Evolutionary conservation across 2,113 vertebrate species (phyloP).

Genomic region (Hucho hucho): DNA sequence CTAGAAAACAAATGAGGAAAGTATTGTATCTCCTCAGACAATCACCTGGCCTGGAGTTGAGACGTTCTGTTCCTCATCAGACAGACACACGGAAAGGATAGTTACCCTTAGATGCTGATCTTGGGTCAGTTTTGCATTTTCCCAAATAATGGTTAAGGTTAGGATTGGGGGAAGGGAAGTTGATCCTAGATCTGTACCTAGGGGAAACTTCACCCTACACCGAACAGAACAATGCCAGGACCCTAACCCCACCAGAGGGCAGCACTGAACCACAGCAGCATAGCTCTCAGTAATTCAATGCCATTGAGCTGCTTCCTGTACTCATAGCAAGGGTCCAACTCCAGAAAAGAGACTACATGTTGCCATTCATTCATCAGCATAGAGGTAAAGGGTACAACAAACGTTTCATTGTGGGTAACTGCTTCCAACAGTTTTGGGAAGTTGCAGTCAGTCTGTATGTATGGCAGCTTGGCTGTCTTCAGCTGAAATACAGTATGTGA

Average conservation of each 20-base stretch:
- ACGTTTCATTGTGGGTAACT: neutral
- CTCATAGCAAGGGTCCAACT: neutral
- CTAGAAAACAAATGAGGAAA: too few relatives aligned
- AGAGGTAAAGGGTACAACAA: neutral
- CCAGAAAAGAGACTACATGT: neutral
- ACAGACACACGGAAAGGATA: too few relatives aligned
- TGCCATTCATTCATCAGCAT: neutral
- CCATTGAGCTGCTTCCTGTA: neutral
- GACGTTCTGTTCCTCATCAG: too few relatives aligned
- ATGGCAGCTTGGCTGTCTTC: neutral
- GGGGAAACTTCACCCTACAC: too few relatives aligned
- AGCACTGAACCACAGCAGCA: neutral
- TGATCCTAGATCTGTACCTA: too few relatives aligned
- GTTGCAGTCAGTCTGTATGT: neutral
- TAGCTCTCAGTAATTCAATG: neutral
- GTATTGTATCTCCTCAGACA: too few relatives aligned
- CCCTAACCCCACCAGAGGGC: neutral
- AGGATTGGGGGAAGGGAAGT: too few relatives aligned
- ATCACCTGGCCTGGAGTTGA: too few relatives aligned
- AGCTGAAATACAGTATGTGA: too few relatives aligned
- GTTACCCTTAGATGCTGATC: too few relatives aligned
- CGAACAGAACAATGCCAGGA: neutral
- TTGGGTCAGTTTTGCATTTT: too few relatives aligned
- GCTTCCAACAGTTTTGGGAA: neutral
- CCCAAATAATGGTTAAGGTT: too few relatives aligned